Evolutionary conservation across 2,113 vertebrate genomes (phyloP).

Genomic region (Arvicanthis niloticus): DNA sequence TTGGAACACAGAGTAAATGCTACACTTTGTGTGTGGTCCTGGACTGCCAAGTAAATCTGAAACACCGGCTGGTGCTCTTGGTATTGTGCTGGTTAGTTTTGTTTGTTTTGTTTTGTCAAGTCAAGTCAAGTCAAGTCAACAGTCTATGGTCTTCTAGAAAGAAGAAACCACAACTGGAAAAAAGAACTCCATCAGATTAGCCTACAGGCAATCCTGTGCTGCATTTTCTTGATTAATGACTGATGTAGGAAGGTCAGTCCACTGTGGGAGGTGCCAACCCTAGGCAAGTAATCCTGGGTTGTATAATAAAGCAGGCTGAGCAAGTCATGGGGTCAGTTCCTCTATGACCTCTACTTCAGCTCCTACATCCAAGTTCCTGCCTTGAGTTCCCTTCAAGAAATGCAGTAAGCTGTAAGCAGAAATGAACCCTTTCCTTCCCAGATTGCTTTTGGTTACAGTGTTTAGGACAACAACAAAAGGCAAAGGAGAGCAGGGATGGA

Average conservation of each 20-base stretch:
- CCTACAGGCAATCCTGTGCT: background rate
- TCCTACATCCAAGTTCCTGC: background rate
- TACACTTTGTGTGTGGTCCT: no score
- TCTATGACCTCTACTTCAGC: background rate
- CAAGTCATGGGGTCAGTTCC: background rate
- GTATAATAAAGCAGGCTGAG: background rate
- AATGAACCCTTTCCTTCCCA: background rate
- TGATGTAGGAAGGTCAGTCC: background rate
- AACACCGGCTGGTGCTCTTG: background rate
- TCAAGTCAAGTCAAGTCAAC: background rate
- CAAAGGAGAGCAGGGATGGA: no score
- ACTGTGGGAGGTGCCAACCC: no score
- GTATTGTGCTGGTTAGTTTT: background rate
- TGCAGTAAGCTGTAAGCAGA: no score
- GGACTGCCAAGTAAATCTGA: background rate
- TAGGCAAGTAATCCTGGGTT: background rate
- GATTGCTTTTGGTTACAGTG: background rate
- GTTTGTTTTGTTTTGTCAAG: background rate
- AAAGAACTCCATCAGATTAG: background rate
- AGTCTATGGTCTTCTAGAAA: background rate
- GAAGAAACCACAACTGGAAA: background rate
- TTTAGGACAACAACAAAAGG: background rate
- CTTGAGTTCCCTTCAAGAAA: background rate
- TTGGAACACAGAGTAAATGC: no score
- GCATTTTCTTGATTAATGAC: background rate